Base-by-base conservation (phyloP, 2,113 vertebrate species). In the Uria lomvia region DNA sequence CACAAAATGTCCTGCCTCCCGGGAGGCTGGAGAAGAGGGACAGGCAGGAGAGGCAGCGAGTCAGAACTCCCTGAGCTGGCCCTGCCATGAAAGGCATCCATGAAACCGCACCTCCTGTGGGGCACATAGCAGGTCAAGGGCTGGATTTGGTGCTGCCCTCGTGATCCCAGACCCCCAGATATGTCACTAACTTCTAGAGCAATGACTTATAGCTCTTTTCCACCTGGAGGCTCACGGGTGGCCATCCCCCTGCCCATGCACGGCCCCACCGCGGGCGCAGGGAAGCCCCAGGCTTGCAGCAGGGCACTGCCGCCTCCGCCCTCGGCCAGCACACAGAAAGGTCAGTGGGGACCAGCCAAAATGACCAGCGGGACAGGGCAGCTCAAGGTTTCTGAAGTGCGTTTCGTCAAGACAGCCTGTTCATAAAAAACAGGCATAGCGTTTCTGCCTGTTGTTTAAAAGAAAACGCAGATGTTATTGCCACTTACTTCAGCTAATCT, bases 61-160 rank as follows among this genome's bases (percentile, higher is more conserved):
- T 66, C 19, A 58, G 27, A 66, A 14, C 8, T 30, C 24, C 32
- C 32, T 30, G 20, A 34, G 8, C 16, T 22, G 4, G 6, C 12
- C 38, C 20, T 9, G 2, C 30, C 0, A 0, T 26, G 53, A 72
- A 38, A 55, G 9, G 2, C 5, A 2, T 15, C 49, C 27, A 14
- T 27, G 30, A 86, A 70, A 27, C 30, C 3, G 1, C 30, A 32
- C 5, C 38, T 26, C 26, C 32, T 8, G 8, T 30, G 20, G 8
- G 38, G 2, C 9, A 73, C 20, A 2, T 9, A 52, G 8, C 8
- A 62, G 16, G 17, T n/a, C 60, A 67, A 49, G 47, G 30, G 22
- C 15, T 86, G 71, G 29, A 29, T 66, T 71, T 56, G n/a, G 18
- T 23, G 9, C 14, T 47, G 30, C 16, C 6, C 3, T 62, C 3